A percentile compares a stretch with the other conserved stretches of the same genome.
These are phyloP conservation scores for Linepithema humile DNA, from an alignment of 1,140 invertebrate genomes.

Conservation along the genomic window DNA sequence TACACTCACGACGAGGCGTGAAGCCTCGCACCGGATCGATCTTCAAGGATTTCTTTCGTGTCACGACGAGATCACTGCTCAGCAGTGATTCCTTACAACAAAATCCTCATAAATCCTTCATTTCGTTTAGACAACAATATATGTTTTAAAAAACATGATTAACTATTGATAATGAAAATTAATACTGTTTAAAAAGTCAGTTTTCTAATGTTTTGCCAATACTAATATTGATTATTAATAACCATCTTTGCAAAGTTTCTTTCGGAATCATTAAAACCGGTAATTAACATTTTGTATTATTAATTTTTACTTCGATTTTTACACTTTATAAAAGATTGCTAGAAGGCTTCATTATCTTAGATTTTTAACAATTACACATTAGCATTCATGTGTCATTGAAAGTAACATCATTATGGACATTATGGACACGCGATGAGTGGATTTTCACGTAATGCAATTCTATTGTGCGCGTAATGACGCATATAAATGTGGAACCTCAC, in stretches of 20 bases:
- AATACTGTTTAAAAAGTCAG: neutral
- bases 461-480: neutral
- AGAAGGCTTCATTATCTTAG: no score
- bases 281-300: neutral
- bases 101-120: neutral
- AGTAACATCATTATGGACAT: neutral
- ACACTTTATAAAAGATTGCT: no score
- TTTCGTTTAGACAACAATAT: neutral
- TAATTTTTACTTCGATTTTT: neutral
- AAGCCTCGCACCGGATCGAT: constrained; percentile 69
- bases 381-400: neutral
- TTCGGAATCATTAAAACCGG: neutral
- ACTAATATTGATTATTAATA: neutral
- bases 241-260: neutral
- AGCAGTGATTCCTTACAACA: neutral
- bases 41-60: constrained; percentile 63
- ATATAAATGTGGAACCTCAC: constrained; percentile 1
- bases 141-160: neutral
- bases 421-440: neutral
- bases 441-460: constrained; percentile 5
- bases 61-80: neutral
- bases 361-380: neutral
- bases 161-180: neutral
- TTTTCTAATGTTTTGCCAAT: neutral
- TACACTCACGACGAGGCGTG: constrained; percentile 65